These are phyloP conservation scores for Hoplostethus mediterraneus DNA, from an alignment of 2,797 vertebrate genomes.

Conservation along the genomic window DNA sequence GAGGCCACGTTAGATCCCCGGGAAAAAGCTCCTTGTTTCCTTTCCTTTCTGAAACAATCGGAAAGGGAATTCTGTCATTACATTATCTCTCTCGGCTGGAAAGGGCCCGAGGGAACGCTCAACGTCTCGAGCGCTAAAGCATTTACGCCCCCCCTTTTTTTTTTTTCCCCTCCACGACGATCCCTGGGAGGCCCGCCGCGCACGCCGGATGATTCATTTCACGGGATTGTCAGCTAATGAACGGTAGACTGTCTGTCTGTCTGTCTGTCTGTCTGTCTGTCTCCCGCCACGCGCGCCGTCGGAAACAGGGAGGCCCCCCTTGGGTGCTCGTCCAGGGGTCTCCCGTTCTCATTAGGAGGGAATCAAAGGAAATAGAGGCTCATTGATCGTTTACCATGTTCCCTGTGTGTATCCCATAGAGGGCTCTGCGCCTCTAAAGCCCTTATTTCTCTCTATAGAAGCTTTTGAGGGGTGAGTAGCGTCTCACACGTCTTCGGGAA, in stretches of 20 bases:
- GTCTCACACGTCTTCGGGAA: constrained; percentile 17
- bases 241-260: constrained; percentile 61
- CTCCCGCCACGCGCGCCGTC: constrained; percentile 51
- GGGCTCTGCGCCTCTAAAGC: constrained; percentile 1
- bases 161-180: constrained; percentile 66
- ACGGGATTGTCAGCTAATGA: constrained; percentile 74
- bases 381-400: constrained; percentile 63
- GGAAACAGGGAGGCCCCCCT: constrained; percentile 55
- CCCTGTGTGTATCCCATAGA: constrained; percentile 30
- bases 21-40: constrained; percentile 56
- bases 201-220: constrained; percentile 76
- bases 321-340: constrained; percentile 66
- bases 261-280: too few relatives aligned
- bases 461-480: constrained; percentile 17
- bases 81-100: constrained; percentile 41
- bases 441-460: constrained; percentile 25
- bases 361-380: constrained; percentile 66
- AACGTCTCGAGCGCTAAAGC: constrained; percentile 63
- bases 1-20: constrained; percentile 51
- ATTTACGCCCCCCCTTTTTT: constrained; percentile 25
- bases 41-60: constrained; percentile 56
- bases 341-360: constrained; percentile 72
- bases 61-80: constrained; percentile 66
- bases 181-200: constrained; percentile 72
- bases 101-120: constrained; percentile 61